These are phyloP conservation scores for Tor tambroides DNA, from an alignment of 2,113 vertebrate species.

Conservation along the genomic window DNA sequence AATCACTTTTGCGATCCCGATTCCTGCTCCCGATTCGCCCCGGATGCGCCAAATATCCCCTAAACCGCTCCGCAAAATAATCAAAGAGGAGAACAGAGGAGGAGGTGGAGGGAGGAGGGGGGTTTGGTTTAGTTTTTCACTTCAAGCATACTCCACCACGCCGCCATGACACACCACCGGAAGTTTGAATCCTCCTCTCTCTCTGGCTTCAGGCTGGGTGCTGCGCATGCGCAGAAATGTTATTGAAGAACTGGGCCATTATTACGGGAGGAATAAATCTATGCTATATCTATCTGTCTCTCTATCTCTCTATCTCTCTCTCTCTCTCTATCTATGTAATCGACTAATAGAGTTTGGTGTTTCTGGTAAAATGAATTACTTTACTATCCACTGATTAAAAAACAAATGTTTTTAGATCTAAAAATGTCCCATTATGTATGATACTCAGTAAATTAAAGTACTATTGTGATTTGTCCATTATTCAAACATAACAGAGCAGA, in stretches of 20 bases:
- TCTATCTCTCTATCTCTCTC: no score
- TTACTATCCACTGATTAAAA: no score
- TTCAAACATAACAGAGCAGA: no score
- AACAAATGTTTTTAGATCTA: no score
- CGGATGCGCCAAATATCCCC: slow-evolving; percentile 58
- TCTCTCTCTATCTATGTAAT: no score
- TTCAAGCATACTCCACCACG: slow-evolving; percentile 81
- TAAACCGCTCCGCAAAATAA: slow-evolving; percentile 55
- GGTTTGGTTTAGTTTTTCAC: slow-evolving; percentile 70
- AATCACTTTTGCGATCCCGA: slow-evolving; percentile 60
- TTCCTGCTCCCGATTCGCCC: slow-evolving; percentile 35
- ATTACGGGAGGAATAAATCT: not conserved
- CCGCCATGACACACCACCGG: slow-evolving; percentile 97
- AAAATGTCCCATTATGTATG: no score
- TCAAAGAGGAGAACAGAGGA: slow-evolving; percentile 38
- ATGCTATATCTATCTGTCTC: no score
- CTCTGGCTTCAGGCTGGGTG: not conserved
- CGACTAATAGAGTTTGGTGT: no score
- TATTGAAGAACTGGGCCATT: not conserved
- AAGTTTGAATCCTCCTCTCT: slow-evolving; percentile 79
- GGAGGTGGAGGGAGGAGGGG: slow-evolving; percentile 61
- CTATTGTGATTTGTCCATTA: no score
- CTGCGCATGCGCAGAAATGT: slow-evolving; percentile 46
- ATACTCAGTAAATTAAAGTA: no score
- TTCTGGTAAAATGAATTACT: no score